Evolutionary conservation across 2,113 vertebrate genomes (phyloP).

Genomic region (Strix uralensis): DNA sequence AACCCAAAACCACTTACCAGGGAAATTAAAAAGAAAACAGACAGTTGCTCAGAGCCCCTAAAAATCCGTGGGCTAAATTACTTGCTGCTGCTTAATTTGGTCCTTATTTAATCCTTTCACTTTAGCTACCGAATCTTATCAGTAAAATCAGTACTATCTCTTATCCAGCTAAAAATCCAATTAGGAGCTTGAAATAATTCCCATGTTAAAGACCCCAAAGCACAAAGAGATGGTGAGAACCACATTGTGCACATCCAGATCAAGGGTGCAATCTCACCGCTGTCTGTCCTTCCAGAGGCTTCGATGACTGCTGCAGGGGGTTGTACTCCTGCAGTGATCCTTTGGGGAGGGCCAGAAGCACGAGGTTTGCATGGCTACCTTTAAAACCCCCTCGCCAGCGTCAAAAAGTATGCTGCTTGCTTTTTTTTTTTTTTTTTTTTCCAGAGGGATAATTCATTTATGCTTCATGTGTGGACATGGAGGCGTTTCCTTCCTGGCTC

Average conservation of each 20-base stretch:
- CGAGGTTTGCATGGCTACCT: not conserved
- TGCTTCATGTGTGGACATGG: not conserved
- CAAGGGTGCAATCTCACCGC: not conserved
- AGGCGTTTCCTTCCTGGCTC: not conserved
- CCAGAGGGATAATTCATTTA: not conserved
- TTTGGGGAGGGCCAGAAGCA: not conserved
- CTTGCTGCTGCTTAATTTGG: conserved; percentile 32
- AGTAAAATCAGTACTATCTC: not conserved
- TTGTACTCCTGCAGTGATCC: rapidly evolving
- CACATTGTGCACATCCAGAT: not conserved
- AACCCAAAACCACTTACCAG: conserved; percentile 22
- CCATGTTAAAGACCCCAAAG: not conserved
- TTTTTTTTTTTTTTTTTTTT: rapidly evolving
- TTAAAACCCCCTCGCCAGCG: not conserved
- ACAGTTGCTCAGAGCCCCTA: conserved; percentile 60
- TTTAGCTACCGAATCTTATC: not conserved
- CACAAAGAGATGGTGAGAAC: not conserved
- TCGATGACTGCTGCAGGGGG: rapidly evolving
- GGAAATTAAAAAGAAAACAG: conserved; percentile 65
- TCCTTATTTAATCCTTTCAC: conserved; percentile 11
- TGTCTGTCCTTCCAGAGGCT: not conserved
- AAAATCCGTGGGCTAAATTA: conserved; percentile 40
- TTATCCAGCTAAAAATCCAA: conserved; percentile 21
- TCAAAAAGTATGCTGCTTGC: not conserved
- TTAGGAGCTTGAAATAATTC: conserved; percentile 17